These are phyloP conservation scores for Sepiola atlantica DNA, from an alignment of 2,888 invertebrate genomes.

Conservation along the genomic window DNA sequence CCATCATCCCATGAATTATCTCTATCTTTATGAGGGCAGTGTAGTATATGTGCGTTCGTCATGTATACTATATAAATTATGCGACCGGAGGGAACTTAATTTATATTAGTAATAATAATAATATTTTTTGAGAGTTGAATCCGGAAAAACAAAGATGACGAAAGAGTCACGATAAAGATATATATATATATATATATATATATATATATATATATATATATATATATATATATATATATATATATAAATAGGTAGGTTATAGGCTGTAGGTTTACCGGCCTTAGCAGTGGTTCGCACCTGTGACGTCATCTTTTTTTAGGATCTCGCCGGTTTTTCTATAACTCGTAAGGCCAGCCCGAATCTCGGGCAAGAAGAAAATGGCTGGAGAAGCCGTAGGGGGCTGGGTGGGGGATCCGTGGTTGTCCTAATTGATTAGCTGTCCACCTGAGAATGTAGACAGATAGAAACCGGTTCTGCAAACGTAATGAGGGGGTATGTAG, in stretches of 20 bases:
- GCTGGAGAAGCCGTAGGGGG: background rate
- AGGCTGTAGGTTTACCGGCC: background rate
- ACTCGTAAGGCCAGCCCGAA: background rate
- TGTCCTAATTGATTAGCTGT: constrained; percentile 21
- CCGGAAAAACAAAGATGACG: too few relatives aligned
- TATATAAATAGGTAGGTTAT: background rate
- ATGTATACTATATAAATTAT: too few relatives aligned
- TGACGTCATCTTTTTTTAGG: background rate
- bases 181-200: too few relatives aligned
- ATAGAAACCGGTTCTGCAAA: background rate
- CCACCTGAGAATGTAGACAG: constrained; percentile 22
- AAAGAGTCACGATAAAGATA: too few relatives aligned
- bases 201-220: too few relatives aligned
- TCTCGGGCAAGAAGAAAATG: background rate
- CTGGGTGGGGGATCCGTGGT: background rate
- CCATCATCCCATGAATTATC: too few relatives aligned
- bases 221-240: too few relatives aligned
- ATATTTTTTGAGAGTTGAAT: too few relatives aligned
- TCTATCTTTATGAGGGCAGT: too few relatives aligned
- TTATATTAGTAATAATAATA: too few relatives aligned
- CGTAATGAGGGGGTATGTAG: background rate
- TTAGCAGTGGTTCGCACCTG: background rate
- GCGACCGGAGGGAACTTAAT: too few relatives aligned
- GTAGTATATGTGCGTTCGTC: too few relatives aligned
- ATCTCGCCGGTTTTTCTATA: background rate